These are phyloP conservation scores for Dynastes maya DNA, from an alignment of 2,888 invertebrate species.

Conservation along the genomic window DNA sequence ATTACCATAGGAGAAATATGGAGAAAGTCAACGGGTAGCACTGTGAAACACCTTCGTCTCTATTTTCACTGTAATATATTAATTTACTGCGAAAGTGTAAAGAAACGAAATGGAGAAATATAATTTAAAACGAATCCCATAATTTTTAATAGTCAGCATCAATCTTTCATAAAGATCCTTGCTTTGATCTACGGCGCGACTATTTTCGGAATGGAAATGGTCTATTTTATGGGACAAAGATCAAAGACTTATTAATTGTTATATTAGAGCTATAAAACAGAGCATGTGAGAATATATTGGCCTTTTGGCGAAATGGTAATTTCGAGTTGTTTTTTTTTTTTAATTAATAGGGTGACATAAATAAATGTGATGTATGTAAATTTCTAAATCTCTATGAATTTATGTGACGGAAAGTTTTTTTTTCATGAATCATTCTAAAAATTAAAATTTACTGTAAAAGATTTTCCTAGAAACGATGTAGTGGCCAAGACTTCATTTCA, in stretches of 20 bases:
- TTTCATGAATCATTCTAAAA: neutral
- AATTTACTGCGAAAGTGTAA: no score
- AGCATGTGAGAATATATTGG: constrained; percentile 12
- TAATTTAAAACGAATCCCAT: constrained; percentile 32
- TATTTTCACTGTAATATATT: no score
- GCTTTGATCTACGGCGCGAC: constrained; percentile 35
- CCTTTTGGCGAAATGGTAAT: constrained; percentile 16
- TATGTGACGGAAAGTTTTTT: neutral
- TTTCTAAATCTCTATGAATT: neutral
- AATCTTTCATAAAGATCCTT: constrained; percentile 24
- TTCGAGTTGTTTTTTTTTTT: neutral
- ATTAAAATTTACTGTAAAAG: neutral
- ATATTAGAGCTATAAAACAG: constrained; percentile 24
- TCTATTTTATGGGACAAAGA: constrained; percentile 37
- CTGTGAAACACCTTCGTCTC: no score
- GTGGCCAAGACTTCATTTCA: no score
- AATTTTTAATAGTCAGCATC: constrained; percentile 32
- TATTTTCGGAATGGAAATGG: constrained; percentile 28
- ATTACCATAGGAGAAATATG: no score
- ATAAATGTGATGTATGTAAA: neutral
- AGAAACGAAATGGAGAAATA: neutral
- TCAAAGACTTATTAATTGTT: constrained; percentile 42
- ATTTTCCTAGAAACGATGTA: no score
- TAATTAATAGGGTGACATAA: neutral
- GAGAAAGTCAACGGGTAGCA: no score